Conservation (phyloP, 2,888 invertebrate genomes). For the Coecobrya sp. region DNA sequence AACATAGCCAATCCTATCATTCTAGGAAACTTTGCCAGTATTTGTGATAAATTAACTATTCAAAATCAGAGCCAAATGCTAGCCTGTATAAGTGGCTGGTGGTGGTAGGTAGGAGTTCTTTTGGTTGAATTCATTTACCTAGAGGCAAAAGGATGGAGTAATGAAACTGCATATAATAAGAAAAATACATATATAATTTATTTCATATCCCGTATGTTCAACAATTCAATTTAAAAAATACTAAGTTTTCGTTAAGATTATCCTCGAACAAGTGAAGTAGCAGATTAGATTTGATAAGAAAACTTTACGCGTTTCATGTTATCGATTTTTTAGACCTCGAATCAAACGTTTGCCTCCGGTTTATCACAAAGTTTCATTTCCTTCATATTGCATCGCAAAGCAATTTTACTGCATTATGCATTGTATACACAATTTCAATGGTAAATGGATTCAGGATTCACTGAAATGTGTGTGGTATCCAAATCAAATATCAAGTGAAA, state of each 20-base stretch:
- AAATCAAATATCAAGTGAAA: neutral
- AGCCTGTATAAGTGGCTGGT: neutral
- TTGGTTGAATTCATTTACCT: slow-evolving; percentile 20
- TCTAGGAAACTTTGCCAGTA: slow-evolving; percentile 41
- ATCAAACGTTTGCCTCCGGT: too few relatives aligned
- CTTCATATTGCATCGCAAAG: too few relatives aligned
- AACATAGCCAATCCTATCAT: slow-evolving; percentile 22
- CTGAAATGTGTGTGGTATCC: neutral
- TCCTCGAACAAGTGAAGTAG: too few relatives aligned
- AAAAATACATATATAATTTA: neutral
- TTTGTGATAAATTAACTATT: slow-evolving; percentile 41
- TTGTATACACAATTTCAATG: too few relatives aligned
- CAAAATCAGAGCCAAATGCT: slow-evolving; percentile 46
- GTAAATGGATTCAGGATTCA: too few relatives aligned
- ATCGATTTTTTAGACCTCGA: too few relatives aligned
- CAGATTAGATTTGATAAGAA: too few relatives aligned
- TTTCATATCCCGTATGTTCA: neutral
- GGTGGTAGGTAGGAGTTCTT: neutral
- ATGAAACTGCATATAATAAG: neutral
- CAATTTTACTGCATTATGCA: too few relatives aligned
- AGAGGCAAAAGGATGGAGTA: neutral
- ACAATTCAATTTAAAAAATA: neutral
- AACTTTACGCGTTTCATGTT: too few relatives aligned
- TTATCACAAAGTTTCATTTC: too few relatives aligned
- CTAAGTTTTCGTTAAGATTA: neutral